A percentile compares a stretch with the other conserved stretches of the same genome.
phyloP scores from a whole-genome alignment of 2,113 vertebrate species.

The Oryzias melastigma region DNA sequence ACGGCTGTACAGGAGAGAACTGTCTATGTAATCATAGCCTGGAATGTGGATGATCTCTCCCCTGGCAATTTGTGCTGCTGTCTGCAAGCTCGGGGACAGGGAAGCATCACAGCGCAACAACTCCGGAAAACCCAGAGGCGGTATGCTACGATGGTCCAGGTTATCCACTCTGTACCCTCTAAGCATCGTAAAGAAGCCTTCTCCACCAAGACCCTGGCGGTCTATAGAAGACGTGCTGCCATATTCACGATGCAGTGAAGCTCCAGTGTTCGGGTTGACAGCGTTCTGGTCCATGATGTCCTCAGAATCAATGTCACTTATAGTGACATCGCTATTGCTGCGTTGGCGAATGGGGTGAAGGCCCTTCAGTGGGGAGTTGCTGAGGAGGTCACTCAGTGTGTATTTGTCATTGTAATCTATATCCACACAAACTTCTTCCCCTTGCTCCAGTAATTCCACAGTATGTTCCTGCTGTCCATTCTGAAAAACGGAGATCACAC shows the following conservation, averaged over 20 bases:
- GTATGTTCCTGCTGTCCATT: conserved; percentile 86
- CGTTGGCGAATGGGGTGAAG: conserved; percentile 93
- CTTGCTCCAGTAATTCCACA: conserved; percentile 74
- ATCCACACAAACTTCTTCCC: conserved; percentile 67
- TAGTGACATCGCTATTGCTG: conserved; percentile 96
- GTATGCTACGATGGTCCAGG: conserved; percentile 81
- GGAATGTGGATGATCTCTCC: conserved; percentile 91
- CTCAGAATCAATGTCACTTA: conserved; percentile 94
- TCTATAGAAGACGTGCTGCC: conserved; percentile 98
- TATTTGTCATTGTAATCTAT: conserved; percentile 86
- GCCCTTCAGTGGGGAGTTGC: conserved; percentile 85
- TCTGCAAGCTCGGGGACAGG: conserved; percentile 90
- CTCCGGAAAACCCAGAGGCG: conserved; percentile 84
- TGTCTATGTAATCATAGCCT: conserved; percentile 88
- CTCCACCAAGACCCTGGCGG: conserved; percentile 87
- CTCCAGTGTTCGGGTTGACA: conserved; percentile 95
- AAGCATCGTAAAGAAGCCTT: conserved; percentile 91
- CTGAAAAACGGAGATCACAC: conserved; percentile 79
- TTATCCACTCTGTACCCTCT: conserved; percentile 86
- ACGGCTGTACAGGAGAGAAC: conserved; percentile 81
- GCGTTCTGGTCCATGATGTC: conserved; percentile 91
- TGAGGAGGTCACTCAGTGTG: conserved; percentile 83
- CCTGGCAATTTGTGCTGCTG: conserved; percentile 90
- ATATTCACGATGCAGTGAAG: conserved; percentile 91
- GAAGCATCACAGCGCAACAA: conserved; percentile 84